phyloP scores from a whole-genome alignment of 2,797 vertebrate genomes.

The Anabacerthia variegaticeps region DNA sequence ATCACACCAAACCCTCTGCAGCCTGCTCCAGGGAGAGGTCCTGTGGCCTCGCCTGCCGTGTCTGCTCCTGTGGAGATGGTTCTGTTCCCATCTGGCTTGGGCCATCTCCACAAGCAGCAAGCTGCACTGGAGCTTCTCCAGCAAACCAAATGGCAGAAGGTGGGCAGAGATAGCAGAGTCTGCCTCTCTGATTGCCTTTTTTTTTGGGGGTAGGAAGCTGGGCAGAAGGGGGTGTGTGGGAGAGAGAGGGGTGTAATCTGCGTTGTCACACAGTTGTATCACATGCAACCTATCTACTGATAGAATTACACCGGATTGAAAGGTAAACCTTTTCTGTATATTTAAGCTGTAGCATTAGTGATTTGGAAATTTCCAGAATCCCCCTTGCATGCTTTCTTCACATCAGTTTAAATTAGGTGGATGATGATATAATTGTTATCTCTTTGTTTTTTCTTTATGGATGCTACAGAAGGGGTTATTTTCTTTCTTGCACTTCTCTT shows the following conservation, averaged over 20 bases:
- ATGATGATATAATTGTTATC: background rate
- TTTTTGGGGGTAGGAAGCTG: too few species aligned
- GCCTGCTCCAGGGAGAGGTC: background rate
- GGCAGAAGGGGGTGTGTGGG: too few species aligned
- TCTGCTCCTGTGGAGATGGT: background rate
- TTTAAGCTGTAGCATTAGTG: background rate
- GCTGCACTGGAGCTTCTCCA: background rate
- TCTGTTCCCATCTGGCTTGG: background rate
- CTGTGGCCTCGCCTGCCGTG: rapidly evolving
- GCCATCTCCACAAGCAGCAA: background rate
- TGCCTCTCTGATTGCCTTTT: background rate
- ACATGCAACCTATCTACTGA: background rate
- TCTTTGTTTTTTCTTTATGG: background rate
- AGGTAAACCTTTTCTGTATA: background rate
- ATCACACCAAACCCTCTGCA: background rate
- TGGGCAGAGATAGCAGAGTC: background rate
- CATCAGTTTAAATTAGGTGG: background rate
- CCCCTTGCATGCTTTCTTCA: background rate
- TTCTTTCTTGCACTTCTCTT: background rate
- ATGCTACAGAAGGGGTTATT: background rate
- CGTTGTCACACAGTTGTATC: background rate
- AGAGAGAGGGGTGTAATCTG: background rate
- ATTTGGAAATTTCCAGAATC: background rate
- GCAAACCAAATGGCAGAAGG: background rate
- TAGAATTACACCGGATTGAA: background rate